Evolutionary conservation across 2,888 invertebrate genomes (phyloP).

Genomic region (Leptopilina myrica): DNA sequence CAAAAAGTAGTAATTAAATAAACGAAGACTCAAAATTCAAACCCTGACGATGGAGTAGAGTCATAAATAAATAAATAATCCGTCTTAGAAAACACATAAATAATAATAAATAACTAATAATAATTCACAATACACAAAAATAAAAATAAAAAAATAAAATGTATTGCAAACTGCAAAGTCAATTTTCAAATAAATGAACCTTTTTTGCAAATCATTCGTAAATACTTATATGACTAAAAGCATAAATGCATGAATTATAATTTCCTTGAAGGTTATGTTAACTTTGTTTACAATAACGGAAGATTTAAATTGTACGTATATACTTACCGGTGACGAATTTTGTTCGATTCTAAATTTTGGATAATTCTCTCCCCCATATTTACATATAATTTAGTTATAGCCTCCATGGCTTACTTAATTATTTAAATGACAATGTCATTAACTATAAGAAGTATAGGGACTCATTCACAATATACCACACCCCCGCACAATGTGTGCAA

Average conservation of each 20-base stretch:
- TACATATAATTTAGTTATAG: slow-evolving; percentile 44
- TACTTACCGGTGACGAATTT: slow-evolving; percentile 68
- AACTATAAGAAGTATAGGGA: background rate
- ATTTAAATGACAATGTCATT: slow-evolving; percentile 8
- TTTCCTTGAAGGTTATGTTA: slow-evolving; percentile 59
- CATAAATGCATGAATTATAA: background rate
- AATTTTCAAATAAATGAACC: no score
- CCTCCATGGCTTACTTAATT: slow-evolving; percentile 45
- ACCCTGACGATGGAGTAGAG: no score
- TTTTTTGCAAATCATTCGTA: background rate
- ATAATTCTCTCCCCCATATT: slow-evolving; percentile 63
- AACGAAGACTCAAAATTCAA: no score
- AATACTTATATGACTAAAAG: background rate
- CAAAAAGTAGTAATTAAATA: no score
- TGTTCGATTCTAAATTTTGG: slow-evolving; percentile 61
- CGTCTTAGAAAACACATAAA: no score
- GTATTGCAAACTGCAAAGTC: no score
- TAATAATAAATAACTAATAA: no score
- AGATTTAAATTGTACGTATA: slow-evolving; percentile 41
- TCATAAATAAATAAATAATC: no score
- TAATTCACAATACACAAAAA: no score
- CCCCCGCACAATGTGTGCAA: background rate
- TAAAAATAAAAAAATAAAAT: no score
- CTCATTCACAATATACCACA: slow-evolving; percentile 8
- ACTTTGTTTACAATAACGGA: slow-evolving; percentile 17